Evolutionary conservation across 1,140 invertebrate genomes (phyloP).

Genomic region (Drosophila pachea): DNA sequence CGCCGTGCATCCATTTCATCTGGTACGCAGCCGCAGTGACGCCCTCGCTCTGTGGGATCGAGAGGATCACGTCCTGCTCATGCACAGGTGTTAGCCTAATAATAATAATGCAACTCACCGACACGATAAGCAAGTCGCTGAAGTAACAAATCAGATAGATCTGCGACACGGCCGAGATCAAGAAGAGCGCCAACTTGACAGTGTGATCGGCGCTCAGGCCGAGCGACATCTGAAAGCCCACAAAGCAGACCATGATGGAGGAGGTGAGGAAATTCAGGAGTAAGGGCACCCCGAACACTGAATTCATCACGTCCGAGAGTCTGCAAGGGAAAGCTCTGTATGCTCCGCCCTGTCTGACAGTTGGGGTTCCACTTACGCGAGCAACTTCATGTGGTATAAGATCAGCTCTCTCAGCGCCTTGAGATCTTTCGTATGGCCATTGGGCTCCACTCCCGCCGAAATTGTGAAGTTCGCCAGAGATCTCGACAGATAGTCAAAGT

Average conservation of each 20-base stretch:
- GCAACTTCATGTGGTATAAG: conserved; percentile 44
- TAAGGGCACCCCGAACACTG: conserved; percentile 47
- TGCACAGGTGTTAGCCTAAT: no score
- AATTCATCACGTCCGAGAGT: conserved; percentile 45
- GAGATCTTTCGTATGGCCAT: conserved; percentile 24
- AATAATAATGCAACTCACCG: conserved; percentile 23
- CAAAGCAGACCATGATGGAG: conserved; percentile 46
- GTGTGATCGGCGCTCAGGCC: conserved; percentile 29
- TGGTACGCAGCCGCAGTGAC: conserved; percentile 41
- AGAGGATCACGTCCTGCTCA: background rate
- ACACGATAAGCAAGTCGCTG: conserved; percentile 41
- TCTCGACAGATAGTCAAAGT: conserved; percentile 46
- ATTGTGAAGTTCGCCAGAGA: conserved; percentile 12
- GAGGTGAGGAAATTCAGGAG: conserved; percentile 51
- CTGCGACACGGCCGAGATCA: conserved; percentile 32
- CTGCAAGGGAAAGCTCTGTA: conserved; percentile 20
- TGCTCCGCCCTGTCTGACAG: no score
- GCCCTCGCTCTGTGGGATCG: conserved; percentile 25
- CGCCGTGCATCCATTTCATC: conserved; percentile 31
- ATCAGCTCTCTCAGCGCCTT: conserved; percentile 32
- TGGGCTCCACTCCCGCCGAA: background rate
- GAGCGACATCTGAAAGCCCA: conserved; percentile 52
- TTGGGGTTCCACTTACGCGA: conserved; percentile 25
- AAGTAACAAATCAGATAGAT: conserved; percentile 54
- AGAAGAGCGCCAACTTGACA: conserved; percentile 39